These are phyloP conservation scores for Hassar affinis DNA, from an alignment of 2,113 vertebrate genomes.

Conservation along the genomic window DNA sequence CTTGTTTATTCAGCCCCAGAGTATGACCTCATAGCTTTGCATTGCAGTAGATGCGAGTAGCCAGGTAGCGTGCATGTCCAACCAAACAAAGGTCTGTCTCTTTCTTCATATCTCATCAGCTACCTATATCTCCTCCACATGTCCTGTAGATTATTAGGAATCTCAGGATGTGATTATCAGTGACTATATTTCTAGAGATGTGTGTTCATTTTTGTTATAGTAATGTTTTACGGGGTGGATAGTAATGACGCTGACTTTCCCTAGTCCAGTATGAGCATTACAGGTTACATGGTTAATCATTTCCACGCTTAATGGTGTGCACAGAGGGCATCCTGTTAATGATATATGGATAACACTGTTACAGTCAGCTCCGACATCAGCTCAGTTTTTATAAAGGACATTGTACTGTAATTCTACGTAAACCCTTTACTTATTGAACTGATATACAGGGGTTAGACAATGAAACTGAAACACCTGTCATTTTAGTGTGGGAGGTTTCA, in stretches of 20 bases:
- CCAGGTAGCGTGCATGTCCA: slow-evolving; percentile 35
- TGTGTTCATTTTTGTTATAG: neutral
- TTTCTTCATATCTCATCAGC: slow-evolving; percentile 16
- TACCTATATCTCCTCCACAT: slow-evolving; percentile 2
- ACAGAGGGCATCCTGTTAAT: slow-evolving; percentile 44
- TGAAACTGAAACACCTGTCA: too few species aligned
- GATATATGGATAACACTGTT: slow-evolving; percentile 33
- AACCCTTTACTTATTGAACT: neutral
- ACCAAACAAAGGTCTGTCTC: slow-evolving; percentile 34
- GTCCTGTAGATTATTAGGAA: too few species aligned
- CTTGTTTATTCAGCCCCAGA: slow-evolving; percentile 11
- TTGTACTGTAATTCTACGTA: neutral
- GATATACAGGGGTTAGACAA: neutral
- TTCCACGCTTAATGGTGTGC: slow-evolving; percentile 14
- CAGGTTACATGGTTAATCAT: slow-evolving; percentile 44
- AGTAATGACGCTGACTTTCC: neutral
- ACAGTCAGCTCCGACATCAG: too few species aligned
- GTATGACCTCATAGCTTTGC: slow-evolving; percentile 49
- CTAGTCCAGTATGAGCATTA: neutral
- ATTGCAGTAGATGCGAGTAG: slow-evolving; percentile 1
- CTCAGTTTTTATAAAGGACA: neutral
- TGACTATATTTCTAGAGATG: neutral
- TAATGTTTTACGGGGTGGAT: neutral
- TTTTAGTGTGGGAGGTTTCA: too few species aligned
- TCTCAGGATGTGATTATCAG: neutral